Evolutionary conservation across 2,113 vertebrate genomes (phyloP).

Genomic region (Chauna torquata): DNA sequence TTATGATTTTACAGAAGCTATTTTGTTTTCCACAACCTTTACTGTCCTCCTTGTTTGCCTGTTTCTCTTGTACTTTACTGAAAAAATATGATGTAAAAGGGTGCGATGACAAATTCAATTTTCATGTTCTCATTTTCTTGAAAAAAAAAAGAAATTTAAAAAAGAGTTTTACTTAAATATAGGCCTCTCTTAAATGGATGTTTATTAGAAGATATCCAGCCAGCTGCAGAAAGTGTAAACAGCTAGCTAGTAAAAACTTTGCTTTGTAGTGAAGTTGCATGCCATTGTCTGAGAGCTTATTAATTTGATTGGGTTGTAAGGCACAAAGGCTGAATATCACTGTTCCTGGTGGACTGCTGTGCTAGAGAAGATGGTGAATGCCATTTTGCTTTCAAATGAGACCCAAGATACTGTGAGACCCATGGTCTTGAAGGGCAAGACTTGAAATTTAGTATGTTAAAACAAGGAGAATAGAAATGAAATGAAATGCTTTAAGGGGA

Average conservation of each 20-base stretch:
- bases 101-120: neutral
- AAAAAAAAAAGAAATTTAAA: neutral
- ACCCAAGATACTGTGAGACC: neutral
- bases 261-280: neutral
- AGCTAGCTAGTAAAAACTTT: neutral
- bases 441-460: neutral
- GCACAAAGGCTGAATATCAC: neutral
- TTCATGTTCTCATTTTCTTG: neutral
- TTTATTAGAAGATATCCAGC: neutral
- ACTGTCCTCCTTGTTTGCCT: neutral
- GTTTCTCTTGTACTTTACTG: neutral
- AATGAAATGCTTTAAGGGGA: neutral
- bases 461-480: neutral
- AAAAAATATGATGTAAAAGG: neutral
- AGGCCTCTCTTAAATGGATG: neutral
- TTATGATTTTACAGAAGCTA: neutral
- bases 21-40: neutral
- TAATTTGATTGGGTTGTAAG: neutral
- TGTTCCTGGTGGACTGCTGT: fast-evolving
- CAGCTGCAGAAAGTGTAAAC: neutral
- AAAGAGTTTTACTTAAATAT: neutral
- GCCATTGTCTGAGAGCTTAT: neutral
- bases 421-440: neutral
- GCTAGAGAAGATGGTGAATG: neutral
- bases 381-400: neutral